phyloP scores from a whole-genome alignment of 2,113 vertebrate species.

The Leptocoma aspasia region DNA sequence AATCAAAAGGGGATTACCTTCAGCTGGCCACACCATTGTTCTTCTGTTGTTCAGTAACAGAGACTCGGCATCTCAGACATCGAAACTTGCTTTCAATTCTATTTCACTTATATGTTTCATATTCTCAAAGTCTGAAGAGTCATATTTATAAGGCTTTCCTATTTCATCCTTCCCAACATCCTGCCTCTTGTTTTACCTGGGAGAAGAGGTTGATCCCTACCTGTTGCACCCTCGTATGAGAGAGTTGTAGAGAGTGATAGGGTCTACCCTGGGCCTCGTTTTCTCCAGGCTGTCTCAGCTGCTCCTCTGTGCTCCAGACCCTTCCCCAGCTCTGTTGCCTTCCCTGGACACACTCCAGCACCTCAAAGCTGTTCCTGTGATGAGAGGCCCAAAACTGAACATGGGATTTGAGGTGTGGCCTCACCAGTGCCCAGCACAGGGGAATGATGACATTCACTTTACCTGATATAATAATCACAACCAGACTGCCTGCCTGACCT shows the following conservation, averaged over 20 bases:
- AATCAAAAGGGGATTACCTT: too few relatives aligned
- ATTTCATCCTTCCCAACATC: too few relatives aligned
- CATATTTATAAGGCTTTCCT: too few relatives aligned
- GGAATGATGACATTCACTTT: not conserved
- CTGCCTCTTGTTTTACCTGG: not conserved
- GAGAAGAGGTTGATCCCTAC: not conserved
- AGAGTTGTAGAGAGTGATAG: not conserved
- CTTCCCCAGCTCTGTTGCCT: not conserved
- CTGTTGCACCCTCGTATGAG: not conserved
- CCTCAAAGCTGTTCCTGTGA: not conserved
- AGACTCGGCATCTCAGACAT: too few relatives aligned
- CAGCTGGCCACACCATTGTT: too few relatives aligned
- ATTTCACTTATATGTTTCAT: too few relatives aligned
- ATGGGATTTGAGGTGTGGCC: not conserved
- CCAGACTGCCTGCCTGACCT: not conserved
- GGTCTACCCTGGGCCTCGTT: not conserved
- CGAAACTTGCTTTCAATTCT: too few relatives aligned
- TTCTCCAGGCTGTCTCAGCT: not conserved
- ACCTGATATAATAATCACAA: not conserved
- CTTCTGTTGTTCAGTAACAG: too few relatives aligned
- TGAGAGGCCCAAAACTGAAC: not conserved
- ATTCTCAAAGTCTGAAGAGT: too few relatives aligned
- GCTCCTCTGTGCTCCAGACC: not conserved
- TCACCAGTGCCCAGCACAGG: not conserved
- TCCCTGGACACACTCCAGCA: rapidly evolving